Evolutionary conservation across 1,140 invertebrate genomes (phyloP), one percentile per base, ranked within the genome.

Genomic region (Hypsibius dujardini): DNA sequence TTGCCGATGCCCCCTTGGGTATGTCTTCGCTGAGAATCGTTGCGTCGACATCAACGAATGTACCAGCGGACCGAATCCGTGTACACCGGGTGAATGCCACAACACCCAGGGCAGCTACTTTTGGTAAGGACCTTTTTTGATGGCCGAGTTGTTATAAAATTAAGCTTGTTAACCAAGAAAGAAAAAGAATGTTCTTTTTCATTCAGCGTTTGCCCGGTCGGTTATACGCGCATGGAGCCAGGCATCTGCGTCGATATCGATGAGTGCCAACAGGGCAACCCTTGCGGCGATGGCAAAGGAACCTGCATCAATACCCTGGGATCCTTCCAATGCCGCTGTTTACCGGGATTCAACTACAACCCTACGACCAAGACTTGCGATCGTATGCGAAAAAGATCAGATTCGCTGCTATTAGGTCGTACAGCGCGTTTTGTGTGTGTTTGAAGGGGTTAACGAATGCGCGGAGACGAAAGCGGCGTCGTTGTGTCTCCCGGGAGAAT

Each of bases 211-310:
- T 92, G 70, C 88, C 91, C 77, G 84, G 87, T 28, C 92, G 89
- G 79, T 85, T 87, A 75, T 86, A 90, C 75, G 88, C 87, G 75
- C 86, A 82, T 72, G 84, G 88, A 79, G 79, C 84, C 50, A 87
- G 87, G 1, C 87, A 88, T 74, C 84, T 86, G 72, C 89, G 88
- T 77, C 82, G 87, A 90, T 79, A 85, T 90, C 15, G 87, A 90
- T 77, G 88, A 90, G 78, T 90, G 88, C 75, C 78, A 79, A 46
- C 85, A 87, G 69, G 80, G 85, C 50, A 78, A 82, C 2, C 85
- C 84, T 12, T 76, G 86, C 1, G 90, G 88, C 76, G 85, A 86
- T 0, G 80, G 85, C 75, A 87, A 86, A 3, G 85, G 85, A 1
- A 83, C 80, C 15, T 87, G 86, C 74, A 78, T 79, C 50, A 80